phyloP scores from a whole-genome alignment of 2,113 vertebrate species.

The Upupa epops region DNA sequence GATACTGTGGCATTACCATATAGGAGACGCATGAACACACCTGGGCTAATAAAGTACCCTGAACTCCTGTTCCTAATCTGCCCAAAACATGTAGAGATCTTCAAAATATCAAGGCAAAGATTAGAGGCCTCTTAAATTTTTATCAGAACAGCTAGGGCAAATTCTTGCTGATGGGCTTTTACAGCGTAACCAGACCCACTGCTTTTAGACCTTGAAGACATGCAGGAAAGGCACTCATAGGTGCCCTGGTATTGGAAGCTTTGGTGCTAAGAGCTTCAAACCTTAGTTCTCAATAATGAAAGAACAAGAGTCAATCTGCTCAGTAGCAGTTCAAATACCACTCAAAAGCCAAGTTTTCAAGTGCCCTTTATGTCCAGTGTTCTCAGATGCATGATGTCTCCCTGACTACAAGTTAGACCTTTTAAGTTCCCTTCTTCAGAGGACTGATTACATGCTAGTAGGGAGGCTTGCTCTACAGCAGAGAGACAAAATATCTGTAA shows the following conservation, averaged over 20 bases:
- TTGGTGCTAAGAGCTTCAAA: not conserved
- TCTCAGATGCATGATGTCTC: not conserved
- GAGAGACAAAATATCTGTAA: not conserved
- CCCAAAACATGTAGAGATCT: not conserved
- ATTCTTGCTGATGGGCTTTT: not conserved
- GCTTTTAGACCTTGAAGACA: not conserved
- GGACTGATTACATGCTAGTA: not conserved
- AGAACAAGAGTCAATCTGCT: not conserved
- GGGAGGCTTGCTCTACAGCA: conserved; percentile 15
- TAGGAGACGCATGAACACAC: not conserved
- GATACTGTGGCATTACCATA: not conserved
- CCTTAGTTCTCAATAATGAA: not conserved
- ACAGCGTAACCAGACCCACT: not conserved
- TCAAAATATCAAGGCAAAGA: not conserved
- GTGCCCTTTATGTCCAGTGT: not conserved
- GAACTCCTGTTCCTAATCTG: not conserved
- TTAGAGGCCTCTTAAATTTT: not conserved
- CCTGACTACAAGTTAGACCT: not conserved
- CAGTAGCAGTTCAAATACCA: not conserved
- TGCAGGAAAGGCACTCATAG: not conserved
- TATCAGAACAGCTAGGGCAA: not conserved
- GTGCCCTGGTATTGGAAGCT: not conserved
- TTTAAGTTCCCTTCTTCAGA: not conserved
- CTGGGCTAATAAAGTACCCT: not conserved
- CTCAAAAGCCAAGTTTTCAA: not conserved